Conservation (phyloP, 2,113 vertebrate genomes). For the Terrapene triunguis region DNA sequence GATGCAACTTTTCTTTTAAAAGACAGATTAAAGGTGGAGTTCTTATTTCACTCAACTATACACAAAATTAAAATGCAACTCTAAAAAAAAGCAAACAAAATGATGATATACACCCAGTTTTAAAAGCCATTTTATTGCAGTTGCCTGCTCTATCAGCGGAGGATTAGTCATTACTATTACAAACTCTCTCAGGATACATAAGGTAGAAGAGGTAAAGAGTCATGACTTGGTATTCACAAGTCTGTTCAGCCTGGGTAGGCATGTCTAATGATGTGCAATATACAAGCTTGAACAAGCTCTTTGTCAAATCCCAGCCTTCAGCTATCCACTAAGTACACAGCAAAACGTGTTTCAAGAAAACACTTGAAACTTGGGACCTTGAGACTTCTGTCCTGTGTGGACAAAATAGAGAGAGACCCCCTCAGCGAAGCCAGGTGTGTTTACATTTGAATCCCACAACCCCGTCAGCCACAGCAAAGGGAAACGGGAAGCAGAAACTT, state of each 20-base stretch:
- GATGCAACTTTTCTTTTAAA: neutral
- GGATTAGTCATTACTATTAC: fast-evolving
- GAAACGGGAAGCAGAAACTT: no score
- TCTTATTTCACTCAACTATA: neutral
- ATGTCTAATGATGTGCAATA: fast-evolving
- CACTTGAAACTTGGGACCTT: no score
- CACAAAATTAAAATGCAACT: neutral
- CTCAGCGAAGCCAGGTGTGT: no score
- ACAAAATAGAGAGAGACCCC: no score
- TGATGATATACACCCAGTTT: no score
- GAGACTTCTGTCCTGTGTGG: no score
- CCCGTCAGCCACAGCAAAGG: no score
- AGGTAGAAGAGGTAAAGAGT: fast-evolving
- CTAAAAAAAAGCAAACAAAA: neutral
- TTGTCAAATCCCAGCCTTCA: fast-evolving
- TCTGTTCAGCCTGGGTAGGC: fast-evolving
- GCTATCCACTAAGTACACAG: neutral
- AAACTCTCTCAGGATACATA: neutral
- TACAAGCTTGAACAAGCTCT: neutral
- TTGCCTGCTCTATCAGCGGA: fast-evolving
- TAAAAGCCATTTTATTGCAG: neutral
- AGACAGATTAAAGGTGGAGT: neutral
- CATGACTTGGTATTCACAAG: neutral
- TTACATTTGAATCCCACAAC: no score
- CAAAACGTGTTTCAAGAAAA: neutral